Conservation (phyloP, 2,888 invertebrate genomes). For the Lottia gigantea region DNA sequence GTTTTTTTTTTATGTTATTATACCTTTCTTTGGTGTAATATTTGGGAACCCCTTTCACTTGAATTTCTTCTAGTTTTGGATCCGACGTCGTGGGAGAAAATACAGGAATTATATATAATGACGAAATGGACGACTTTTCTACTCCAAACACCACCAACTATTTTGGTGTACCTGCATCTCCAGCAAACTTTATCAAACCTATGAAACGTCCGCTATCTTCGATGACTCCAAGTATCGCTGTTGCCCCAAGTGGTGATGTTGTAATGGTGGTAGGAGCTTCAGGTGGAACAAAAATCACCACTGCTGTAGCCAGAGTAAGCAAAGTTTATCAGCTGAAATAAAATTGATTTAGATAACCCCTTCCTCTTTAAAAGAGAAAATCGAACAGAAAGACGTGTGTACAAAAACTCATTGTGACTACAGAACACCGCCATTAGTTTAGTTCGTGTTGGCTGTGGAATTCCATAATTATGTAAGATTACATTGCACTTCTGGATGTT, state of each 20-base stretch:
- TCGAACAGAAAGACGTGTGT: too few species aligned
- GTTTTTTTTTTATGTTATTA: too few species aligned
- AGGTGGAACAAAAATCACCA: slow-evolving; percentile 90
- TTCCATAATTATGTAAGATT: too few species aligned
- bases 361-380: too few species aligned
- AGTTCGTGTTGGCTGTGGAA: too few species aligned
- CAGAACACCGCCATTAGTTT: too few species aligned
- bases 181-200: slow-evolving; percentile 84
- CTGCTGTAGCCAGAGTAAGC: slow-evolving; percentile 73
- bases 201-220: slow-evolving; percentile 88
- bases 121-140: slow-evolving; percentile 91
- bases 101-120: slow-evolving; percentile 85
- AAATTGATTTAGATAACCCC: too few species aligned
- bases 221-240: slow-evolving; percentile 85
- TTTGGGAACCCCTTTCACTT: too few species aligned
- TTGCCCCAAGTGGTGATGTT: slow-evolving; percentile 77
- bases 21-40: too few species aligned
- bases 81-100: slow-evolving; percentile 71
- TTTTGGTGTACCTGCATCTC: slow-evolving; percentile 75
- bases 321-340: too few species aligned
- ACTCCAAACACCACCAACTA: slow-evolving; percentile 70
- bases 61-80: slow-evolving; percentile 78
- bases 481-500: too few species aligned
- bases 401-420: too few species aligned
- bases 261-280: slow-evolving; percentile 83